Evolutionary conservation across 2,888 invertebrate genomes (phyloP), one percentile per base, ranked within the genome.

Genomic region (Thymelicus lineola): DNA sequence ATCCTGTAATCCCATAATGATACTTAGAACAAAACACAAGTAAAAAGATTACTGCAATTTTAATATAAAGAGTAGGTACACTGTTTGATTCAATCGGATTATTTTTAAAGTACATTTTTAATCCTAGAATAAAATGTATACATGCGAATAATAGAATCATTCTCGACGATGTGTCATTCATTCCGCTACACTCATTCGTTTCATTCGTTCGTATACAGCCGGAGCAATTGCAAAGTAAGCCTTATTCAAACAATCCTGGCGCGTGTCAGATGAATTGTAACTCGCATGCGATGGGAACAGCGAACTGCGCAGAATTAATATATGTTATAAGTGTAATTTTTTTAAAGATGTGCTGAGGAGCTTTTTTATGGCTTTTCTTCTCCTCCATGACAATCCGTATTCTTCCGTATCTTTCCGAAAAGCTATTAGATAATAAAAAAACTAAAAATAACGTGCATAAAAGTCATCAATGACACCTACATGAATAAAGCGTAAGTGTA

Each of bases 281-380:
- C 65, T 74, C 63, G 66, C 67, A 71, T 71, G 67, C 71, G 72
- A 74, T 76, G 75, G 73, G 75, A 77, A 75, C 75, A 75, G 72
- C 70, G 20, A 75, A 70, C 78, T 72, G 74, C 73, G 74, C 73
- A 73, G 74, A 68, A 59, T 59, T 42, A 36, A 58, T 35, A 58
- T 35, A 38, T 10, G 42, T 42, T 42, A 12, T 42, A n/a, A n/a
- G n/a, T n/a, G n/a, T n/a, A n/a, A n/a, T n/a, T n/a, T n/a, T n/a
- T n/a, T n/a, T n/a, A n/a, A n/a, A n/a, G n/a, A n/a, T n/a, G n/a
- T n/a, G n/a, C n/a, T n/a, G n/a, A n/a, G n/a, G n/a, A n/a, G n/a
- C n/a, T n/a, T n/a, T n/a, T n/a, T n/a, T n/a, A n/a, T n/a, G n/a
- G n/a, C n/a, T n/a, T n/a, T n/a, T n/a, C n/a, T n/a, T n/a, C n/a